Base-by-base conservation (phyloP, 2,797 vertebrate species). In the Poeciliopsis paucimaculata region DNA sequence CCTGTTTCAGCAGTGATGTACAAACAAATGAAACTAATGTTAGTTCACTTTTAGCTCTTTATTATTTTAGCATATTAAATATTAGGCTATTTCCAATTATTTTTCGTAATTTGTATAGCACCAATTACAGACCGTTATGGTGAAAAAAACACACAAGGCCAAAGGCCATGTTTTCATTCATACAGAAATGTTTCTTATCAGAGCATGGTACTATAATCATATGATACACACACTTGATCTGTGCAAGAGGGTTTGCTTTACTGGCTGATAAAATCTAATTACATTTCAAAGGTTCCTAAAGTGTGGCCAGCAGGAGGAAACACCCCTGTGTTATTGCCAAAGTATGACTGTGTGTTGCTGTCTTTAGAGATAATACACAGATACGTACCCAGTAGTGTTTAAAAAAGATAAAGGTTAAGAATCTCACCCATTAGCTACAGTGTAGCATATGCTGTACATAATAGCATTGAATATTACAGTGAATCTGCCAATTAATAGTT, bases 251-350 rank as follows among this genome's bases (percentile, higher is more conserved):
- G 36, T 79, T 84, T 66, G 78, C 86, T 93, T 94, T 91, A 94
- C 79, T 88, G 86, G 86, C 89, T 86, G 90, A 95, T 95, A 94
- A 94, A 91, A 92, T 90, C 77, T 85, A 90, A 93, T 93, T 90
- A 92, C 91, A 91, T 93, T 84, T 93, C 94, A 92, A 93, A 95
- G 93, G 91, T 94, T 94, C 78, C 46, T 76, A 81, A 86, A 84
- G 81, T 74, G 85, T 73, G 39, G 81, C 57, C 74, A 82, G 57
- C 77, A 70, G 34, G 78, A 86, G 87, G 84, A 91, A 91, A 92
- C 89, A 91, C 87, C 84, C 85, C 46, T 72, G 81, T 72, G 78
- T 82, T 82, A 84, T 73, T 81, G 74, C 46, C 46, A 45, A 57
- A 45, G 70, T 79, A 68, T 77, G 55, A 79, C 20, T 47, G 20